Evolutionary conservation across 2,113 vertebrate species (phyloP), one percentile per base, ranked within the genome.

Genomic region (Misgurnus anguillicaudatus): DNA sequence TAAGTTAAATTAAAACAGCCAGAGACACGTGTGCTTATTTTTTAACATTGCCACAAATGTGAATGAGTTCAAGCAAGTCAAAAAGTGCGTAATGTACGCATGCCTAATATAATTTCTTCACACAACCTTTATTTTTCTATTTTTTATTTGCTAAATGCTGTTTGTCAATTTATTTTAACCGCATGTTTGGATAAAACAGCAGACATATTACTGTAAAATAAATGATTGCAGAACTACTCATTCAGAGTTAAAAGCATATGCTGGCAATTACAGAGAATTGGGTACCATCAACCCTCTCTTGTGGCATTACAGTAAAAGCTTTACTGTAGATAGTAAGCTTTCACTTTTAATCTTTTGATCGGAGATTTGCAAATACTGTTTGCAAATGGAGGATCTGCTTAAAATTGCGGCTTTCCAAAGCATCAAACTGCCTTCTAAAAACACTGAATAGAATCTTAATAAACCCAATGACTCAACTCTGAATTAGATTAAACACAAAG

Each of bases 221-320:
- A 57, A 73, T 42, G 9, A 24, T 36, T 74, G 9, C 41, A 31
- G 57, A 16, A 6, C 19, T 21, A 31, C 58, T 62, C 13, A 6
- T 57, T 63, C 10, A 21, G 47, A 45, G 38, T 66, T 42, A 53
- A 42, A 45, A 67, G 61, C 53, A 53, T 61, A 41, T 41, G 36
- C 55, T 31, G 10, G 48, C 69, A 66, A 66, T 53, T 73, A 61
- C 48, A 58, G 72, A 64, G 45, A 61, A 51, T 84, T 84, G 69
- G 31, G 67, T n/a, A 31, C 31, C 67, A 69, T 69, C 77, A 14
- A 2, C 11, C 38, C 24, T 60, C 24, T 60, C 47, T 60, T 24
- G 66, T 57, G 78, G 81, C 67, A 78, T 86, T 86, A 81, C 71
- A 64, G 51, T 71, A 69, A 80, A 83, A 74, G 79, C 80, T 41